Percentiles rank a stretch among this genome's conserved stretches.
Evolutionary conservation across 64 coral and sea anemone species (phyloP).

Genomic region (Catalaphyllia jardinei): DNA sequence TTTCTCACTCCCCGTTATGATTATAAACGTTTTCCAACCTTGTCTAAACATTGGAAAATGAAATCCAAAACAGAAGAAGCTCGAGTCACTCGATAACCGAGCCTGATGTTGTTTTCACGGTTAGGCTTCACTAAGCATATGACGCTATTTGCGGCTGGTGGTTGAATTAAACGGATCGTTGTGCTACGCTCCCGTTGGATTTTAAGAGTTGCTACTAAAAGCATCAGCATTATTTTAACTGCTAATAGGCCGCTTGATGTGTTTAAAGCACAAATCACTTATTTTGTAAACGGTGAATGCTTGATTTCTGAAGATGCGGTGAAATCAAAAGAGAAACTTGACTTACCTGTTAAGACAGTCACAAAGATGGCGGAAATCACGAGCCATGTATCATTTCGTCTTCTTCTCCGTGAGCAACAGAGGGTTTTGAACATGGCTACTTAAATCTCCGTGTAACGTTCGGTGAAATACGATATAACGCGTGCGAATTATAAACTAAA

Average conservation of each 20-base stretch:
- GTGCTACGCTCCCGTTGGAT: background rate
- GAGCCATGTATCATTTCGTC: background rate
- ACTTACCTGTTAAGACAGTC: slow-evolving; percentile 10
- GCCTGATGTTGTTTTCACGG: background rate
- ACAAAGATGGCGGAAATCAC: background rate
- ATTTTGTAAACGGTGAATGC: background rate
- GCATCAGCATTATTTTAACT: background rate
- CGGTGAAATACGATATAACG: background rate
- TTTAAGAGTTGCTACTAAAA: background rate
- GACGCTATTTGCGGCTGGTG: background rate
- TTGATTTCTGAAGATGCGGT: background rate
- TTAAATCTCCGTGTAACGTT: background rate
- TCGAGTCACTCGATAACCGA: background rate
- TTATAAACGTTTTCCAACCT: no score
- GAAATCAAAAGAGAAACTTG: background rate
- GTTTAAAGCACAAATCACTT: background rate
- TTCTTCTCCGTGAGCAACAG: background rate
- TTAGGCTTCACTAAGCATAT: slow-evolving; percentile 4
- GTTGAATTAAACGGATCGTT: background rate
- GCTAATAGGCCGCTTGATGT: background rate
- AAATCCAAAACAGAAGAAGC: no score
- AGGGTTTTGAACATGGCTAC: background rate
- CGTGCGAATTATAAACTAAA: slow-evolving; percentile 18
- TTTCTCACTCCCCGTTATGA: no score
- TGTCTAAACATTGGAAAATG: no score